Base-by-base conservation (phyloP, 2,113 vertebrate genomes). In the Equus quagga region DNA sequence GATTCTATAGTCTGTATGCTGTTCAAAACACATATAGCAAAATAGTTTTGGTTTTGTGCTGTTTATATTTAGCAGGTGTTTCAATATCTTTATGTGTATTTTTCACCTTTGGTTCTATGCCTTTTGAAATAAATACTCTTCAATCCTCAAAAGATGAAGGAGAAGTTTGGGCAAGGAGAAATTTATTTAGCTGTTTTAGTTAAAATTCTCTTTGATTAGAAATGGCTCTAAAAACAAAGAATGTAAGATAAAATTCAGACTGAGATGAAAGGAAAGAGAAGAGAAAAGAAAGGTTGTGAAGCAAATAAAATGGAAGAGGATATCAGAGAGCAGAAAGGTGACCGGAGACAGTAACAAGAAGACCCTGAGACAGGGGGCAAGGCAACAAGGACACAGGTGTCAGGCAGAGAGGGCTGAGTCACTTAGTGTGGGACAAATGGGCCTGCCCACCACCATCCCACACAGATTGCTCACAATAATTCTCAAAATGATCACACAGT, bases 371-470 rank as follows among this genome's bases (percentile, higher is more conserved):
- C 0, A 0, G 3, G 60, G 19, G 62, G 11, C 31, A 28, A 18
- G 51, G 18, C 31, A 6, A 51, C 28, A 23, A 23, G 17, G 23
- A 46, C 7, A 10, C 24, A 76, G 36, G 9, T 1, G 5, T 14
- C 15, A 23, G 49, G n/a, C 44, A 41, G 33, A 70, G 54, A 80
- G 85, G 9, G 12, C 54, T 14, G 62, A 15, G 41, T 13, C n/a
- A 14, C 7, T 15, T 3, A 8, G 12, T 0, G 2, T 0, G 26
- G 65, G 54, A 6, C 36, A 19, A 54, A 60, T 0, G 3, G 3
- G 7, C 65, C 46, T 49, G 17, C 41, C 49, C 51, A 62, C 76
- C 54, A 10, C 8, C n/a, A n/a, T 6, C 26, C 70, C 49, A 41
- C 58, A 31, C n/a, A 60, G 13, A 4, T 2, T 76, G 21, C 65